Conservation (phyloP, 1,140 invertebrate species). For the Dreissena polymorpha region DNA sequence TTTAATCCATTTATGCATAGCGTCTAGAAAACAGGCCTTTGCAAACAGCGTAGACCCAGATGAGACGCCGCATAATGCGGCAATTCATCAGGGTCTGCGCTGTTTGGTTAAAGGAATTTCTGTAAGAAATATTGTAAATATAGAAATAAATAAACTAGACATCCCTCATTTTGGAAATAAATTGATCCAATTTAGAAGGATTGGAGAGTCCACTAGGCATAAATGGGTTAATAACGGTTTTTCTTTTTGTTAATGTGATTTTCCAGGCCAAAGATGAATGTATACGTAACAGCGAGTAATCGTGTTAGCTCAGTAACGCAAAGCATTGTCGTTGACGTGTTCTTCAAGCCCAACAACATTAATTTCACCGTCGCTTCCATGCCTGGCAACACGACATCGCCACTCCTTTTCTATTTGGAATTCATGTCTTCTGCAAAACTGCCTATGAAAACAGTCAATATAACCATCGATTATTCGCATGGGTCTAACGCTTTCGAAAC, state of each 20-base stretch:
- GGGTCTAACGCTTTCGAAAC: background rate
- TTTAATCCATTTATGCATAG: too few relatives aligned
- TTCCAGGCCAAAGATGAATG: background rate
- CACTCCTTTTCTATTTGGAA: background rate
- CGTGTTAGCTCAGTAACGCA: constrained; percentile 16
- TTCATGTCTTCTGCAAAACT: background rate
- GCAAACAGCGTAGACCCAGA: too few relatives aligned
- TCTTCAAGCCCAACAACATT: constrained; percentile 40
- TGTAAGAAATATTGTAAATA: too few relatives aligned
- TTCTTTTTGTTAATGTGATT: background rate
- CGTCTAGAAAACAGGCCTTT: too few relatives aligned
- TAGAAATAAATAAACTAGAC: too few relatives aligned
- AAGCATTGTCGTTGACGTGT: constrained; percentile 2
- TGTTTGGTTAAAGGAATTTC: too few relatives aligned
- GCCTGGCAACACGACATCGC: constrained; percentile 9
- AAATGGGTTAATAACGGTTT: too few relatives aligned
- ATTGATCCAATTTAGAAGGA: too few relatives aligned
- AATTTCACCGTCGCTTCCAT: constrained; percentile 4
- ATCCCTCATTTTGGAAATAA: too few relatives aligned
- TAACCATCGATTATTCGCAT: constrained; percentile 21
- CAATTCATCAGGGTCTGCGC: too few relatives aligned
- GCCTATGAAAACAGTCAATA: constrained; percentile 35
- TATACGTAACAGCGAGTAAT: background rate
- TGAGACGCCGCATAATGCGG: too few relatives aligned
- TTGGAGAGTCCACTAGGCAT: too few relatives aligned